Base-by-base conservation (phyloP, 53 echinoderm and acorn worm genomes). In the Henricia sp. region DNA sequence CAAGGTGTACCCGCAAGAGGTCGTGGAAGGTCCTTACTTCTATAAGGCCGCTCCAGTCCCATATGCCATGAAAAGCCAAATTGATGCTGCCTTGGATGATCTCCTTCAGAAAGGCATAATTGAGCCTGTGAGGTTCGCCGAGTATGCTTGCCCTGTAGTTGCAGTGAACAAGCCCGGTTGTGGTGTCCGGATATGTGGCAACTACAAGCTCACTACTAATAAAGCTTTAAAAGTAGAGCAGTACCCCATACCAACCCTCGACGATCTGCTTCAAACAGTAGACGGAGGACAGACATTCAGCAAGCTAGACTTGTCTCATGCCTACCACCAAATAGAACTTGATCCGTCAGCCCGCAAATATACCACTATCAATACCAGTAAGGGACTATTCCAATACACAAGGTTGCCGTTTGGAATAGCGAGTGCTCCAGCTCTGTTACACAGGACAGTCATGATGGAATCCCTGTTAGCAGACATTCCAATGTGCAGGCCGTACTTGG, bases 131-230 rank as follows among this genome's bases (percentile, higher is more conserved):
- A 84, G 77, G 17, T 82, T 52, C 33, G 51, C 92, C 0, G 85
- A 92, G 23, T 78, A 72, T 37, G 93, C 93, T 37, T 85, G 85
- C 50, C 88, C 85, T 13, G 84, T 93, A 1, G 74, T 93, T 23
- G 78, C 28, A 3, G 87, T 87, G 1, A 26, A 17, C 3, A 93
- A 86, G 68, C 84, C 84, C 1, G 52, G 80, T 72, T 87, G 93
- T 5, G 64, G 74, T 36, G 53, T 93, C 0, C 29, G 90, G 8
- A 65, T 85, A 3, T 93, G 93, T 82, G 84, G 93, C 21, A 88
- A 93, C 56, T 93, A 80, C 48, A 90, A 84, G 33, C 63, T 93
- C 0, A 93, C 90, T 24, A 75, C 82, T 20, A 93, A 93, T 55
- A 84, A 72, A 17, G 72, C 87, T 1, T 57, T 90, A 1, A 39